A percentile compares a stretch with the other conserved stretches of the same genome.
phyloP scores from a whole-genome alignment of 1,140 invertebrate genomes.

The Neoseiulus cucumeris region DNA sequence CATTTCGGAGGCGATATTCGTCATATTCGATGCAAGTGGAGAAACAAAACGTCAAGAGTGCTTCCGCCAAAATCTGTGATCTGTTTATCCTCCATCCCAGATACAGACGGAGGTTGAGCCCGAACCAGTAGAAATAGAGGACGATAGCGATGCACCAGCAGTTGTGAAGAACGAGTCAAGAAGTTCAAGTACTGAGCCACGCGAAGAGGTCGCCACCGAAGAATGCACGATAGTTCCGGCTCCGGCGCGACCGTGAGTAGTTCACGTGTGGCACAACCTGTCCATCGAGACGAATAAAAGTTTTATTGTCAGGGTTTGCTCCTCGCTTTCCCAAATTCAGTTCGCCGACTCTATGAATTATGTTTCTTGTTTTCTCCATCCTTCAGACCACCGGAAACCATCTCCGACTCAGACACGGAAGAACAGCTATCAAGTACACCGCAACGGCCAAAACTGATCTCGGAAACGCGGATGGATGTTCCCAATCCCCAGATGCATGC shows the following conservation, averaged over 20 bases:
- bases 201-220: not conserved
- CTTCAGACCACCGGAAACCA: not conserved
- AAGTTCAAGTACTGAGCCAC: too few relatives aligned
- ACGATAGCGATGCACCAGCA: too few relatives aligned
- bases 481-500: not conserved
- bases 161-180: too few relatives aligned
- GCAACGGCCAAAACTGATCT: not conserved
- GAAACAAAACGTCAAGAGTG: too few relatives aligned
- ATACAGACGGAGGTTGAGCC: too few relatives aligned
- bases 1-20: too few relatives aligned
- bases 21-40: too few relatives aligned
- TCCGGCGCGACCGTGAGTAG: not conserved
- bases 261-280: not conserved
- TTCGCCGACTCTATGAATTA: not conserved
- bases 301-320: not conserved
- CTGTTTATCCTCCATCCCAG: too few relatives aligned
- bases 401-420: not conserved
- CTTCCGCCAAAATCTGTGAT: too few relatives aligned
- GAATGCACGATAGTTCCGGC: not conserved
- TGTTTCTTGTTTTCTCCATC: not conserved
- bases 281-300: not conserved
- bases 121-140: too few relatives aligned
- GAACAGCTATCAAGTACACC: not conserved
- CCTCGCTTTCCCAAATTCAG: not conserved
- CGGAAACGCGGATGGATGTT: too few relatives aligned